Conservation (phyloP, 2,797 vertebrate genomes). For the Poeciliopsis infans region DNA sequence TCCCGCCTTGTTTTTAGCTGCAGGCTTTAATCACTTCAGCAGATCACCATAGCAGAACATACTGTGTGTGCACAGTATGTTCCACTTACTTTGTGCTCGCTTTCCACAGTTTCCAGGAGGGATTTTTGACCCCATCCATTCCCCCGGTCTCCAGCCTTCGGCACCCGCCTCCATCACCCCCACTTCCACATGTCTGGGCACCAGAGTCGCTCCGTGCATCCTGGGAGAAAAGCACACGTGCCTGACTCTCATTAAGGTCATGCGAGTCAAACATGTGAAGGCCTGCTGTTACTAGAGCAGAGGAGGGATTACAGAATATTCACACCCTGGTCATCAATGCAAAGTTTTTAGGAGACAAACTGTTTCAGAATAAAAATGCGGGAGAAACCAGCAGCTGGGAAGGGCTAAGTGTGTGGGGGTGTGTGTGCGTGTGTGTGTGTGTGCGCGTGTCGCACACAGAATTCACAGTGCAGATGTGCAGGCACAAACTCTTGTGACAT, state of each 20-base stretch:
- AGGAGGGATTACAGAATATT: slow-evolving; percentile 38
- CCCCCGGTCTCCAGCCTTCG: slow-evolving; percentile 18
- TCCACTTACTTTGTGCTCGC: slow-evolving; percentile 11
- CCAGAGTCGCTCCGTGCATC: slow-evolving; percentile 33
- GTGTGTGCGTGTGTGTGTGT: not conserved
- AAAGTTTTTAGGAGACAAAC: slow-evolving; percentile 6
- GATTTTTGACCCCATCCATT: slow-evolving; percentile 54
- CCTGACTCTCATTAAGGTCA: slow-evolving; percentile 65
- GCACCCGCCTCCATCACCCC: slow-evolving; percentile 2
- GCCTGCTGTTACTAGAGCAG: slow-evolving; percentile 26
- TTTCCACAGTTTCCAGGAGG: slow-evolving; percentile 57
- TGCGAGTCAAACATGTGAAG: slow-evolving; percentile 68
- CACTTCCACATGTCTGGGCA: slow-evolving; percentile 55
- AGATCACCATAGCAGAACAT: slow-evolving; percentile 67
- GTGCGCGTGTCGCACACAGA: slow-evolving; percentile 3
- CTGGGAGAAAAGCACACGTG: slow-evolving; percentile 67
- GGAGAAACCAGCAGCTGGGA: slow-evolving; percentile 32
- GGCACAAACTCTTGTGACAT: slow-evolving; percentile 16
- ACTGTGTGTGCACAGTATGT: slow-evolving; percentile 50
- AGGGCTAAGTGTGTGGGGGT: slow-evolving; percentile 3
- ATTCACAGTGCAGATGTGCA: slow-evolving; percentile 15
- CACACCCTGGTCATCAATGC: slow-evolving; percentile 34
- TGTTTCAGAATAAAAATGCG: slow-evolving; percentile 9
- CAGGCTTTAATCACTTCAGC: slow-evolving; percentile 70
- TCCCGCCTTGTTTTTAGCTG: slow-evolving; percentile 64